Evolutionary conservation across 2,113 vertebrate species (phyloP).

Genomic region (Lanius collurio): DNA sequence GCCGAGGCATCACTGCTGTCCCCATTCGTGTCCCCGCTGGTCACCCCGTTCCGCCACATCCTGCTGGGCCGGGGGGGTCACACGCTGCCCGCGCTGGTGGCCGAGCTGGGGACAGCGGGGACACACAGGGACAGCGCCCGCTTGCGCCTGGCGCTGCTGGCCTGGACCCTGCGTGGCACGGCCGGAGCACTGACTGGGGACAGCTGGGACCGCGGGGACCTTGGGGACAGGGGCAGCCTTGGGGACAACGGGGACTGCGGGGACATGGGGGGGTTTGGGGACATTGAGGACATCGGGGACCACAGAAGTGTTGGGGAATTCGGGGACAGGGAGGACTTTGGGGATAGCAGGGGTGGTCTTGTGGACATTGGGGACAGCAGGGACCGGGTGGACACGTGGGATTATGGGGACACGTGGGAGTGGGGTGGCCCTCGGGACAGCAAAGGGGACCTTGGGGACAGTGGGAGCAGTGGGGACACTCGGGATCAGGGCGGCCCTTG

Average conservation of each 20-base stretch:
- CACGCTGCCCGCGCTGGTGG: neutral
- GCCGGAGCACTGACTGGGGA: neutral
- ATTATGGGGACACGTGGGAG: neutral
- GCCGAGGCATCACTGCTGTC: neutral
- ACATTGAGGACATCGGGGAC: neutral
- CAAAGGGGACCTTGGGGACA: neutral
- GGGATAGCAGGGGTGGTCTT: neutral
- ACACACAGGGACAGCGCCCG: accelerated
- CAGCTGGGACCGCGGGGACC: neutral
- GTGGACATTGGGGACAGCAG: neutral
- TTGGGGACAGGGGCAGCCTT: neutral
- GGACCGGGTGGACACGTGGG: neutral
- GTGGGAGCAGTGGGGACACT: neutral
- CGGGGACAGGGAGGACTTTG: neutral
- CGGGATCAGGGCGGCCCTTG: neutral
- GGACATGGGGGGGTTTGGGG: neutral
- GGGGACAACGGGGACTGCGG: neutral
- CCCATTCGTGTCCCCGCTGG: neutral
- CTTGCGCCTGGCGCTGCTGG: neutral
- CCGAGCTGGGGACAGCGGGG: neutral
- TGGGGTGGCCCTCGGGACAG: neutral
- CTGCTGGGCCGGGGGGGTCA: neutral
- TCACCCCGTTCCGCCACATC: neutral
- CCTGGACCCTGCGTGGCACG: neutral
- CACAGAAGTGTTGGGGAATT: neutral